These are phyloP conservation scores for Onychostoma macrolepis DNA, from an alignment of 2,113 vertebrate species.

Conservation along the genomic window DNA sequence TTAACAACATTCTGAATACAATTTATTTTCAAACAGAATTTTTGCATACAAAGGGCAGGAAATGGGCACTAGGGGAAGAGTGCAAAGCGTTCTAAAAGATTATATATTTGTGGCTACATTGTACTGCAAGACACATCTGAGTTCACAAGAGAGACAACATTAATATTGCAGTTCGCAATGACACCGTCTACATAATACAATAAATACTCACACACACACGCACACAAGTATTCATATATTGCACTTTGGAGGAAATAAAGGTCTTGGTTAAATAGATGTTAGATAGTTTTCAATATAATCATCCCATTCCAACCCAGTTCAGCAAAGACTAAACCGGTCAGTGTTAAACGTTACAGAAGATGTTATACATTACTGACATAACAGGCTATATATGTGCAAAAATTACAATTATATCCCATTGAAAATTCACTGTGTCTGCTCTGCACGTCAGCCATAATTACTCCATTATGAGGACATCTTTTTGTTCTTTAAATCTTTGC, in stretches of 20 bases:
- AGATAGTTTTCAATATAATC: slow-evolving; percentile 27
- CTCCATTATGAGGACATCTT: not conserved
- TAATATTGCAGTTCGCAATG: slow-evolving; percentile 40
- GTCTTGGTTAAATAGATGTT: slow-evolving; percentile 23
- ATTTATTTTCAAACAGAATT: not conserved
- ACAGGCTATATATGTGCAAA: slow-evolving; percentile 44
- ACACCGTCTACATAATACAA: slow-evolving; percentile 36
- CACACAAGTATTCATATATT: slow-evolving; percentile 51
- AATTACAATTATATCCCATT: not conserved
- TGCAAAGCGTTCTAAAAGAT: slow-evolving; percentile 49
- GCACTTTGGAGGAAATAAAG: slow-evolving; percentile 59
- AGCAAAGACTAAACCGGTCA: slow-evolving; percentile 33
- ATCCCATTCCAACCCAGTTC: not conserved
- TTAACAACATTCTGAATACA: not conserved
- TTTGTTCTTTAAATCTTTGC: not conserved
- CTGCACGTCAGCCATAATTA: not conserved
- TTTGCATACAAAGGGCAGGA: slow-evolving; percentile 19
- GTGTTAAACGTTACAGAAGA: slow-evolving; percentile 23
- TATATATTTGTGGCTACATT: slow-evolving; percentile 54
- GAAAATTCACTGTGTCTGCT: not conserved
- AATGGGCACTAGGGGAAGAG: slow-evolving; percentile 31
- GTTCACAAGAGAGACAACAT: slow-evolving; percentile 41
- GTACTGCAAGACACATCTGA: slow-evolving; percentile 55
- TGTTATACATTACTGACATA: slow-evolving; percentile 13
- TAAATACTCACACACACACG: slow-evolving; percentile 39